A percentile compares a stretch with the other conserved stretches of the same genome.
Evolutionary conservation across 2,888 invertebrate genomes (phyloP).

Genomic region (Plagodis dolabraria): DNA sequence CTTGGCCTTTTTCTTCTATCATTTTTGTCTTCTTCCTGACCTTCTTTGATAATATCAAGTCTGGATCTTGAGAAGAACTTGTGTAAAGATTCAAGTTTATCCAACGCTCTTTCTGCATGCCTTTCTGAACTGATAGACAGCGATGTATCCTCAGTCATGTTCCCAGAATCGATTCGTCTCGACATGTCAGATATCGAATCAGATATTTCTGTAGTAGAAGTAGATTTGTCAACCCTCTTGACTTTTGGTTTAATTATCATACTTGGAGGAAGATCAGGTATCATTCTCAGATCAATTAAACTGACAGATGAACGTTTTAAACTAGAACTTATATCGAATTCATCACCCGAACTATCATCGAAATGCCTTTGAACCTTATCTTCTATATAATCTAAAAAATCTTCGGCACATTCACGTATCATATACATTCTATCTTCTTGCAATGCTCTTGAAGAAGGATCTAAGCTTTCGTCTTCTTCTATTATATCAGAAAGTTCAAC

Average conservation of each 20-base stretch:
- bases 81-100: conserved; percentile 73
- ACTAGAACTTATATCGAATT: conserved; percentile 66
- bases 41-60: conserved; percentile 78
- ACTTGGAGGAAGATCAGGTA: conserved; percentile 76
- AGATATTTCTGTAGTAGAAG: conserved; percentile 74
- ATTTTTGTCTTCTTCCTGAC: conserved; percentile 57
- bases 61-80: conserved; percentile 77
- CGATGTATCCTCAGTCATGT: conserved; percentile 74
- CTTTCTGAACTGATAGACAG: conserved; percentile 61
- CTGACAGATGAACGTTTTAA: conserved; percentile 70
- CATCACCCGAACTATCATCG: conserved; percentile 63
- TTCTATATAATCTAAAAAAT: conserved; percentile 67
- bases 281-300: conserved; percentile 71
- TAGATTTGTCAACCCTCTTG: conserved; percentile 69
- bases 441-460: conserved; percentile 63
- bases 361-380: conserved; percentile 60
- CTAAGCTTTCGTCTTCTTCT: conserved; percentile 71
- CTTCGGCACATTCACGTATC: conserved; percentile 62
- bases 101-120: conserved; percentile 66
- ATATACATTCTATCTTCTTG: conserved; percentile 58
- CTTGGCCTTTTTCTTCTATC: conserved; percentile 22
- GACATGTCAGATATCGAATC: conserved; percentile 70
- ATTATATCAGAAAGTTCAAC: conserved; percentile 76
- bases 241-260: conserved; percentile 75
- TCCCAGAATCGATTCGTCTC: conserved; percentile 66